Conservation (phyloP, 2,888 invertebrate species). For the Acanthosepion lycidas region DNA sequence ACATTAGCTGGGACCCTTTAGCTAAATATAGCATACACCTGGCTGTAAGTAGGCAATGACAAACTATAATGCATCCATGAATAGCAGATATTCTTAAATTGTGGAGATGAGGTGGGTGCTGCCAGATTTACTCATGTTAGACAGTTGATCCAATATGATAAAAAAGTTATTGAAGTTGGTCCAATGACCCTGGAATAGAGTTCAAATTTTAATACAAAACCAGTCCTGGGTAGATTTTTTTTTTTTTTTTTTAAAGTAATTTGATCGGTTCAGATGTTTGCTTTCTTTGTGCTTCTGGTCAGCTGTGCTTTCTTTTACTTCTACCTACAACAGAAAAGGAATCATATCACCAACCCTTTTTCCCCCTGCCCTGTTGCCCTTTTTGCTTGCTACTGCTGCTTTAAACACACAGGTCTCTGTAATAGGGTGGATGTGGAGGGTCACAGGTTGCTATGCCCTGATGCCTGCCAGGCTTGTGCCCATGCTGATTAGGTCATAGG, state of each 20-base stretch:
- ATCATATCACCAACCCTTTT: background rate
- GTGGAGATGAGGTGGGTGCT: background rate
- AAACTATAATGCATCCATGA: background rate
- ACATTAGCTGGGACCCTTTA: background rate
- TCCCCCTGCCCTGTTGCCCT: background rate
- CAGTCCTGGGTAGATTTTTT: no score
- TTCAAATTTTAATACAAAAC: background rate
- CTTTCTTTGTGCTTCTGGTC: background rate
- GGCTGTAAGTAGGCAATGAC: background rate
- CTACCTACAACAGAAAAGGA: conserved; percentile 33
- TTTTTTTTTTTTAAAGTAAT: background rate
- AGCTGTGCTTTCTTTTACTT: background rate
- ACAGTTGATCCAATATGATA: background rate
- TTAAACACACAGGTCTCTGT: conserved; percentile 22
- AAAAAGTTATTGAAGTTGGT: background rate
- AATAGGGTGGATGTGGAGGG: background rate
- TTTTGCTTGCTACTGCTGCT: background rate
- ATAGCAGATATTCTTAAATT: background rate
- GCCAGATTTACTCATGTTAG: background rate
- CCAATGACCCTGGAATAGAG: background rate
- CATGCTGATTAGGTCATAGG: conserved; percentile 33
- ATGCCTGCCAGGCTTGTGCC: conserved; percentile 33
- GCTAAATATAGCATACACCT: background rate
- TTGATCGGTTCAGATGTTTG: background rate
- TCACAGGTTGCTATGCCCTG: conserved; percentile 33